Percentiles rank a stretch among this genome's conserved stretches.
Conservation (phyloP, 2,113 vertebrate genomes). For the Hippocampus comes region DNA sequence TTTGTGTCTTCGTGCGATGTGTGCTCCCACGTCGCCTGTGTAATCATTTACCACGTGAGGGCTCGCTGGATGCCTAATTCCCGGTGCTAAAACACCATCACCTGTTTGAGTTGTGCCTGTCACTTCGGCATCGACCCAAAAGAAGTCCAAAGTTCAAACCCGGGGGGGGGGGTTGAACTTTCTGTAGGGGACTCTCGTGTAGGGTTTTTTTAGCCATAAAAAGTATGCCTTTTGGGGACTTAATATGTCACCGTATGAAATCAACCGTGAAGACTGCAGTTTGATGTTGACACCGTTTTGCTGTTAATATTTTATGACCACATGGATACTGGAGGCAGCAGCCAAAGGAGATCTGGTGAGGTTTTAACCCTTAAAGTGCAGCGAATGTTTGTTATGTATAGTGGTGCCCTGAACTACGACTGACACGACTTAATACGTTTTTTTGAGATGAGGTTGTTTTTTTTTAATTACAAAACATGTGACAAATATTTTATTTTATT, state of each 20-base stretch:
- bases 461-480: too few relatives aligned
- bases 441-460: too few relatives aligned
- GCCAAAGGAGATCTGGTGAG: conserved; percentile 53
- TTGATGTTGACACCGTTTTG: conserved; percentile 23
- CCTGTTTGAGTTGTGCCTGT: conserved; percentile 40
- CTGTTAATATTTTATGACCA: conserved; percentile 34
- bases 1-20: conserved; percentile 8
- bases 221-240: conserved; percentile 18
- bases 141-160: conserved; percentile 57
- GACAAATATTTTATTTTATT: too few relatives aligned
- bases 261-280: conserved; percentile 4
- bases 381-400: background rate
- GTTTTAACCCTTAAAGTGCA: background rate
- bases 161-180: background rate
- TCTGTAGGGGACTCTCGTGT: background rate
- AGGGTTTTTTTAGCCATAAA: background rate
- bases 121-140: conserved; percentile 33
- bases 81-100: conserved; percentile 22
- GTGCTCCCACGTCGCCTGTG: conserved; percentile 37
- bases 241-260: conserved; percentile 1
- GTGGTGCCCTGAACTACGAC: background rate
- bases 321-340: conserved; percentile 16
- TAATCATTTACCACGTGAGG: conserved; percentile 72
- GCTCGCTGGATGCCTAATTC: conserved; percentile 51
- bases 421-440: background rate